These are phyloP conservation scores for Sinelater perroti DNA, from an alignment of 2,888 invertebrate species.

Conservation along the genomic window DNA sequence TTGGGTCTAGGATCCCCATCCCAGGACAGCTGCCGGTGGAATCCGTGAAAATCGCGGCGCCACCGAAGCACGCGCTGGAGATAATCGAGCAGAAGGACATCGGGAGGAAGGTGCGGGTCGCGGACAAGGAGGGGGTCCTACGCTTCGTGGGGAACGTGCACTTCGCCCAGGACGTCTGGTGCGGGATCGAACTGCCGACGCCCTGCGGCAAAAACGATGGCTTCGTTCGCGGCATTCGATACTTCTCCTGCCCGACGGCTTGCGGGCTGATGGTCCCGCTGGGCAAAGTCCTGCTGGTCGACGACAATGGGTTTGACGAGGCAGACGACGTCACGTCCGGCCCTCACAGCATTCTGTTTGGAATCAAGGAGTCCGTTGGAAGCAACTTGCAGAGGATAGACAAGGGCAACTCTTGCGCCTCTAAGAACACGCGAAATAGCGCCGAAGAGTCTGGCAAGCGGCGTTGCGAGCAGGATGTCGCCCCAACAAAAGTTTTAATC, in stretches of 20 bases:
- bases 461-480: neutral
- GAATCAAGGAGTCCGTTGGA: conserved; percentile 54
- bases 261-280: conserved; percentile 72
- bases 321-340: conserved; percentile 64
- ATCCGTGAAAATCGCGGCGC: conserved; percentile 17
- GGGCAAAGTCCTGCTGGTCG: conserved; percentile 61
- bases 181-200: conserved; percentile 69
- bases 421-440: conserved; percentile 58
- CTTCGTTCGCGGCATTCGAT: conserved; percentile 67
- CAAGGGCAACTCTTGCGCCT: conserved; percentile 32
- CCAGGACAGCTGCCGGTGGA: conserved; percentile 35
- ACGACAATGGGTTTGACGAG: conserved; percentile 60
- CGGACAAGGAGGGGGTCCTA: conserved; percentile 62
- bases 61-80: conserved; percentile 20
- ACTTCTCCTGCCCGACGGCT: conserved; percentile 68
- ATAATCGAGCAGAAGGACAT: conserved; percentile 46
- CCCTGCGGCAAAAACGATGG: conserved; percentile 72
- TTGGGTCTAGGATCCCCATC: conserved; percentile 53
- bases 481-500: conserved; percentile 3
- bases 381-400: conserved; percentile 25
- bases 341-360: conserved; percentile 69
- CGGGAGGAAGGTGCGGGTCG: conserved; percentile 54
- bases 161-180: conserved; percentile 68
- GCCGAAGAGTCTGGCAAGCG: neutral
- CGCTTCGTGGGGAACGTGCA: conserved; percentile 66